Evolutionary conservation across 2,888 invertebrate species (phyloP).

Genomic region (Hofmannophila pseudospretella): DNA sequence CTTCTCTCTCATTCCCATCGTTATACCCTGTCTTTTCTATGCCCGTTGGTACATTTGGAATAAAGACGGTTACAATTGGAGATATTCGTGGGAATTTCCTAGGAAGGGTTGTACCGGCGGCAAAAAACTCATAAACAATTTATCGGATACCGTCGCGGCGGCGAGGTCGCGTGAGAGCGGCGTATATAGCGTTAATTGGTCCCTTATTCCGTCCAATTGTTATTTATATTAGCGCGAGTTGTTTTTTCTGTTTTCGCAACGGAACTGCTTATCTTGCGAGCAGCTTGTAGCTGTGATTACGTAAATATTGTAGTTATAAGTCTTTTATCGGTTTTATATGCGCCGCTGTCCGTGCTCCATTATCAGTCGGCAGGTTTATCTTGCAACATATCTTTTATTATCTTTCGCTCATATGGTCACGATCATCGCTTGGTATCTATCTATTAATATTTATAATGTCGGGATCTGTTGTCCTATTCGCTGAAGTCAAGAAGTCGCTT

Average conservation of each 20-base stretch:
- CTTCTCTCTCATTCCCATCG: too few species aligned
- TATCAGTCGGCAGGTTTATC: constrained; percentile 48
- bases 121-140: constrained; percentile 24
- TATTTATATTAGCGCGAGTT: not conserved
- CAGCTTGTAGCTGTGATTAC: not conserved
- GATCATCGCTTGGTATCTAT: constrained; percentile 21
- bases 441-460: not conserved
- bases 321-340: constrained; percentile 23
- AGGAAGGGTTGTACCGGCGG: constrained; percentile 34
- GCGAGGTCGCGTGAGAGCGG: constrained; percentile 32
- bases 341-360: constrained; percentile 40
- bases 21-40: too few species aligned
- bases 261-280: constrained; percentile 1
- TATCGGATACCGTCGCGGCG: constrained; percentile 13
- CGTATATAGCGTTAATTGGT: constrained; percentile 30
- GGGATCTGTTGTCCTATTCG: not conserved
- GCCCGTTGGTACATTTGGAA: constrained; percentile 13
- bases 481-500: not conserved
- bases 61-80: constrained; percentile 19
- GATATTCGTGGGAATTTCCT: constrained; percentile 45
- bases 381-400: constrained; percentile 40
- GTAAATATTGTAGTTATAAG: constrained; percentile 1
- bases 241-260: constrained; percentile 2
- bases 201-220: constrained; percentile 18
- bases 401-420: constrained; percentile 33